Evolutionary conservation across 2,797 vertebrate genomes (phyloP), one percentile per base, ranked within the genome.

Genomic region (Cirrhinus mrigala): DNA sequence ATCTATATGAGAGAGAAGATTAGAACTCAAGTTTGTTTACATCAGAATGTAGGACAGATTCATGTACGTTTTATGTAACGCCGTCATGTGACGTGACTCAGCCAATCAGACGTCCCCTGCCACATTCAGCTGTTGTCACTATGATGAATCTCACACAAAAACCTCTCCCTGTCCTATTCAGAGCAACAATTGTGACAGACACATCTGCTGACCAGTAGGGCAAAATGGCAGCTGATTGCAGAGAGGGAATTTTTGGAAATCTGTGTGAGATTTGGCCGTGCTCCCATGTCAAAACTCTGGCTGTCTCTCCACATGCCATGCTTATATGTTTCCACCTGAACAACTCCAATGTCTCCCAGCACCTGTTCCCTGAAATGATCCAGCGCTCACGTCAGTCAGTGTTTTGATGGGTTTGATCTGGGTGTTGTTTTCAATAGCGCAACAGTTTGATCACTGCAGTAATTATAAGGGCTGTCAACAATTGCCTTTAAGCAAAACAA

Each of bases 301-400:
- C 66, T 81, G n/a, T 82, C 78, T 81, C 50, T 68, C 70, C 29
- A 24, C 66, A 76, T 71, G 20, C 78, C 78, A 73, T 56, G 37
- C 33, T 6, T 69, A 54, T 80, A 29, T 83, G 58, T 73, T 77
- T 84, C 73, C 79, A 77, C 44, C 86, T 58, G 29, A 68, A 37
- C 56, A 62, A 52, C 81, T 90, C 88, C 24, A 50, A 90, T 88
- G 27, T 85, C 83, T 29, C n/a, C 54, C 33, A 81, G 84, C 89
- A 92, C 89, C 90, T 92, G 90, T 91, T 88, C 56, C 60, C 27
- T 64, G 85, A 91, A 93, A 90, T 89, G 88, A 92, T 88, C 68
- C 69, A 79, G 75, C 24, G 1, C 46, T 70, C 83, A 74, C 27
- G 71, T 85, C 85, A 83, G 54, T 92, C 86, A 62, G 56, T 16